phyloP scores from a whole-genome alignment of 2,797 vertebrate genomes.

The Amphiprion clarkii region DNA sequence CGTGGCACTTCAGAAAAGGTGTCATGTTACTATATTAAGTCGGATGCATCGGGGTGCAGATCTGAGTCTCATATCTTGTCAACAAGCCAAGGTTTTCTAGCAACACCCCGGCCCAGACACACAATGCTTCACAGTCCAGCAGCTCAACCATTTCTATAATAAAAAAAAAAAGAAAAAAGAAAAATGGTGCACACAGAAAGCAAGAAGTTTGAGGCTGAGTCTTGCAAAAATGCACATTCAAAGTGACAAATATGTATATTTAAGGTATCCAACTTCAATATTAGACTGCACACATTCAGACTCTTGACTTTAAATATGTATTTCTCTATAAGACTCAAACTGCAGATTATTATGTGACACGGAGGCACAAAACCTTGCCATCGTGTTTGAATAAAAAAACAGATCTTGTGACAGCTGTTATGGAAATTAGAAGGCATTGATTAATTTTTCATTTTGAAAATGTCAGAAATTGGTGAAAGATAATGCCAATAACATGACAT shows the following conservation, averaged over 20 bases:
- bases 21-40: slow-evolving; percentile 27
- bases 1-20: slow-evolving; percentile 40
- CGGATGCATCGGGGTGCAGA: slow-evolving; percentile 13
- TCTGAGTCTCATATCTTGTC: slow-evolving; percentile 50
- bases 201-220: slow-evolving; percentile 42
- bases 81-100: slow-evolving; percentile 34
- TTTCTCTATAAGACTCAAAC: slow-evolving; percentile 4
- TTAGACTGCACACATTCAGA: slow-evolving; percentile 3
- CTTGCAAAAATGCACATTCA: slow-evolving; percentile 25
- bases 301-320: slow-evolving; percentile 1
- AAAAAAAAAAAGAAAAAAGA: slow-evolving; percentile 21
- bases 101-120: slow-evolving; percentile 37
- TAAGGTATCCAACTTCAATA: slow-evolving; percentile 7
- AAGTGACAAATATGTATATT: slow-evolving; percentile 41
- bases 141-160: slow-evolving; percentile 30
- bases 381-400: background rate
- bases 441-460: background rate
- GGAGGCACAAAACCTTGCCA: background rate
- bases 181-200: slow-evolving; percentile 17
- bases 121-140: slow-evolving; percentile 49
- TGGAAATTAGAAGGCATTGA: slow-evolving; percentile 11
- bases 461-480: slow-evolving; percentile 4
- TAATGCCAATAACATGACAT: background rate
- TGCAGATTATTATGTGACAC: background rate
- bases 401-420: slow-evolving; percentile 13